Conservation (phyloP, 2,888 invertebrate genomes). For the Oscheius sp. region DNA sequence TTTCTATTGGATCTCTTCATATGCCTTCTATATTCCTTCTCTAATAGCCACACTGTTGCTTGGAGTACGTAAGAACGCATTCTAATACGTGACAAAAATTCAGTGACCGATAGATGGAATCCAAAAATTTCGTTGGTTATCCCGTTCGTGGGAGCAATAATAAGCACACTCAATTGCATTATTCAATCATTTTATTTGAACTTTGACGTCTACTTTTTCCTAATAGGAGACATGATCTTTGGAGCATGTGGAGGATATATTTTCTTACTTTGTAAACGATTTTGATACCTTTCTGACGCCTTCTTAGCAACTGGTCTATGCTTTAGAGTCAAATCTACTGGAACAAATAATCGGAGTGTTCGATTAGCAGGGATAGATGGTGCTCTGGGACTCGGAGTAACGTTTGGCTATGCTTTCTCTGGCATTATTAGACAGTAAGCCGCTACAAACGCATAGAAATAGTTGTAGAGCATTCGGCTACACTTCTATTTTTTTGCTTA, state of each 20-base stretch:
- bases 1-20: slow-evolving; percentile 69
- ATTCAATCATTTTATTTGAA: slow-evolving; percentile 68
- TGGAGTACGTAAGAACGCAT: slow-evolving; percentile 64
- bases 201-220: slow-evolving; percentile 64
- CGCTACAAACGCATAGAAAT: too few relatives aligned
- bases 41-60: slow-evolving; percentile 69
- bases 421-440: slow-evolving; percentile 70
- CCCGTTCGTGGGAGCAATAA: slow-evolving; percentile 69
- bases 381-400: slow-evolving; percentile 71
- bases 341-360: slow-evolving; percentile 61
- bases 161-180: slow-evolving; percentile 64
- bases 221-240: slow-evolving; percentile 70
- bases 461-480: slow-evolving; percentile 70
- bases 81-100: slow-evolving; percentile 7
- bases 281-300: not conserved
- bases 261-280: slow-evolving; percentile 67
- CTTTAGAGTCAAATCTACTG: slow-evolving; percentile 70
- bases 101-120: slow-evolving; percentile 70
- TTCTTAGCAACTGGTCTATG: slow-evolving; percentile 68
- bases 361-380: slow-evolving; percentile 71
- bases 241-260: slow-evolving; percentile 71
- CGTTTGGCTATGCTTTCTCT: slow-evolving; percentile 70
- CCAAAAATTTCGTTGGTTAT: slow-evolving; percentile 71
- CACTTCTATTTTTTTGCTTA: slow-evolving; percentile 67
- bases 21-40: slow-evolving; percentile 70